phyloP scores from a whole-genome alignment of 2,888 invertebrate genomes.

The Acleris literana region DNA sequence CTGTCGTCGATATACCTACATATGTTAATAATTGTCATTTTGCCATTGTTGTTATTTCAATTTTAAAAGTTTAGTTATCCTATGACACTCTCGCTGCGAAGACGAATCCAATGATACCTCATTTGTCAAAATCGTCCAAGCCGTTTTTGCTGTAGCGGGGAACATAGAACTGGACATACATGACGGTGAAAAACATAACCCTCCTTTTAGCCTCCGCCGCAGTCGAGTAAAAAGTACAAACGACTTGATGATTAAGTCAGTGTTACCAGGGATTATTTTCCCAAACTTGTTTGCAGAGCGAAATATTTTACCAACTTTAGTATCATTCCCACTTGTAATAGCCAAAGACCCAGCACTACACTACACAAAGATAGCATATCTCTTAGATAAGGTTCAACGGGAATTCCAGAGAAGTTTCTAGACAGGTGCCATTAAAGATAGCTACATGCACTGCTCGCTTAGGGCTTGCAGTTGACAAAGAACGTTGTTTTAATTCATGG shows the following conservation, averaged over 20 bases:
- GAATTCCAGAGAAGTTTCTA: constrained; percentile 27
- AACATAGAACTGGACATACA: too few species aligned
- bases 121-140: too few species aligned
- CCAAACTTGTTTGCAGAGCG: background rate
- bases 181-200: too few species aligned
- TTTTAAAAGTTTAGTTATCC: too few species aligned
- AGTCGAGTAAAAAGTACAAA: background rate
- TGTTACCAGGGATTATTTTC: background rate
- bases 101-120: too few species aligned
- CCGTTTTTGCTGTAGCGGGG: too few species aligned
- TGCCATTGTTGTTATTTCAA: too few species aligned
- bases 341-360: background rate
- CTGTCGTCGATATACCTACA: too few species aligned
- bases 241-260: background rate
- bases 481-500: constrained; percentile 10
- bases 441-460: constrained; percentile 18
- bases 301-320: background rate
- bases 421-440: constrained; percentile 36
- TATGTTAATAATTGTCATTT: too few species aligned
- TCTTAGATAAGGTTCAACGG: constrained; percentile 24
- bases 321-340: background rate
- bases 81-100: too few species aligned
- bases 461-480: constrained; percentile 19
- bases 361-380: constrained; percentile 16
- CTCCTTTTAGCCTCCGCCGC: too few species aligned